Conservation (phyloP, 2,113 vertebrate genomes). For the Psephotus haematonotus region DNA sequence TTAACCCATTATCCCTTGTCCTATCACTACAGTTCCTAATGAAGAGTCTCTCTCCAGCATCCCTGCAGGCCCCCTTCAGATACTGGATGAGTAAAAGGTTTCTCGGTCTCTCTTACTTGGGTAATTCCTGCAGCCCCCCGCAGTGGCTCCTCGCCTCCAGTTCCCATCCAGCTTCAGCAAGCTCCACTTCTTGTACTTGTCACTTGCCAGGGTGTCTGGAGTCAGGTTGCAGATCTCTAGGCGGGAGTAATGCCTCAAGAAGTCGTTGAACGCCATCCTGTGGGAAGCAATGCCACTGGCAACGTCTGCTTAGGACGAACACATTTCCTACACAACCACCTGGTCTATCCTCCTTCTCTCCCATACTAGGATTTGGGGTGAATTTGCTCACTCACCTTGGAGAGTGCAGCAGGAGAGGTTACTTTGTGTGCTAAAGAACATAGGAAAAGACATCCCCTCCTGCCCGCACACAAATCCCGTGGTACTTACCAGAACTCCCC, state of each 20-base stretch:
- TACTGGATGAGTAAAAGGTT: neutral
- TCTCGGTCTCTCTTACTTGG: slow-evolving; percentile 70
- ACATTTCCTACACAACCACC: neutral
- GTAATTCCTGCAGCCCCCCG: slow-evolving; percentile 92
- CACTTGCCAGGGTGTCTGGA: slow-evolving; percentile 84
- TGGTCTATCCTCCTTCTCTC: neutral
- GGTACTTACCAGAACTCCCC: slow-evolving; percentile 90
- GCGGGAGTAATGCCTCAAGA: slow-evolving; percentile 87
- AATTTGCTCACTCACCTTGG: neutral
- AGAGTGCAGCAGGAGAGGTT: neutral
- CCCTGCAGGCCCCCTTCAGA: neutral
- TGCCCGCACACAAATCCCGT: neutral
- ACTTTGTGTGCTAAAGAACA: neutral
- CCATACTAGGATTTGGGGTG: neutral
- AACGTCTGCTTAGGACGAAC: accelerated
- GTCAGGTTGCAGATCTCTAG: slow-evolving; percentile 96
- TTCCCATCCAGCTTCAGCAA: slow-evolving; percentile 85
- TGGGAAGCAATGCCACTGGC: neutral
- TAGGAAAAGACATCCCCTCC: neutral
- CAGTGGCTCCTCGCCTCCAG: slow-evolving; percentile 92
- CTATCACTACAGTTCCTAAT: neutral
- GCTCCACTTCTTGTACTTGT: slow-evolving; percentile 88
- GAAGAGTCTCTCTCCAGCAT: neutral
- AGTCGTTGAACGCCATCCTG: slow-evolving; percentile 93
- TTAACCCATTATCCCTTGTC: neutral